A percentile compares a stretch with the other conserved stretches of the same genome.
Evolutionary conservation across 2,113 vertebrate genomes (phyloP).

Genomic region (Columba livia): DNA sequence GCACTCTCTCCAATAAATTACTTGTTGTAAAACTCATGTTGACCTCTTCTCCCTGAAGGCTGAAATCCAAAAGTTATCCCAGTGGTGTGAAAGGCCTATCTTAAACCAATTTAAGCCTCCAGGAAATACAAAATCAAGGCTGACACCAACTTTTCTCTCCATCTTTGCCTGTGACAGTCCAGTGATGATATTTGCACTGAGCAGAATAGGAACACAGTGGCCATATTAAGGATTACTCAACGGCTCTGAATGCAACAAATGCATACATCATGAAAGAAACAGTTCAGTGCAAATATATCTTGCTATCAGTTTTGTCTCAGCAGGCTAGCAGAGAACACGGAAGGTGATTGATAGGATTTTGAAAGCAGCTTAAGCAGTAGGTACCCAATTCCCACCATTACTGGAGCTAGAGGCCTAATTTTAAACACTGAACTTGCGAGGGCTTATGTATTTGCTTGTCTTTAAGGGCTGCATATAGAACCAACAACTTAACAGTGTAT

Average conservation of each 20-base stretch:
- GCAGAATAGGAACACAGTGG: background rate
- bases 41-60: conserved; percentile 20
- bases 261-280: background rate
- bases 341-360: background rate
- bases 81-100: background rate
- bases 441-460: background rate
- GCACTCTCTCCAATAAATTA: background rate
- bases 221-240: background rate
- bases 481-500: background rate
- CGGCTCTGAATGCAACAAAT: background rate
- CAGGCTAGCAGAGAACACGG: background rate
- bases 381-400: background rate
- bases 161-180: background rate
- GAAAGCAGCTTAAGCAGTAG: background rate
- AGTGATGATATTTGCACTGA: background rate
- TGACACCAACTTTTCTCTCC: background rate
- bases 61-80: background rate
- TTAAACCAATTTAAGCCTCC: conserved; percentile 17
- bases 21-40: background rate
- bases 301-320: background rate
- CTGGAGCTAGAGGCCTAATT: background rate
- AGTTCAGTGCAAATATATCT: background rate
- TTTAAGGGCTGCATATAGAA: background rate
- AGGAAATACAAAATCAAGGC: conserved; percentile 11
- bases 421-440: background rate